A percentile compares a stretch with the other conserved stretches of the same genome.
These are phyloP conservation scores for Dendrocincla fuliginosa DNA, from an alignment of 2,797 vertebrate species.

Conservation along the genomic window DNA sequence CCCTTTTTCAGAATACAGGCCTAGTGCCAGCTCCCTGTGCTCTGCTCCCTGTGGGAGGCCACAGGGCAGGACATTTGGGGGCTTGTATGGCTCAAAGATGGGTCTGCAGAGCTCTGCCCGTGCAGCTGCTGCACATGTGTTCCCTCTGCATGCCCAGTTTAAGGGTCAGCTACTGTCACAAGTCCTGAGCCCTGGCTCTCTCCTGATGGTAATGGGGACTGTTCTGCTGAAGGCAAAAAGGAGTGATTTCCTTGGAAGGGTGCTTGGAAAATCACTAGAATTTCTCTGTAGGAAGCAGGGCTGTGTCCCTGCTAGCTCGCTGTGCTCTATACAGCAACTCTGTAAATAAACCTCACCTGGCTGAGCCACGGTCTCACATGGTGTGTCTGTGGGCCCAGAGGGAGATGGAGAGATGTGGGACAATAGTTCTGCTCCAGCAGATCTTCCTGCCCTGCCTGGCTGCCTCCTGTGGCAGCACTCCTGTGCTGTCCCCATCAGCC, in stretches of 20 bases:
- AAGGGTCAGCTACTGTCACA: neutral
- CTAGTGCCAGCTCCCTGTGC: neutral
- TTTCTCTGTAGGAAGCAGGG: neutral
- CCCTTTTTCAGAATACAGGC: neutral
- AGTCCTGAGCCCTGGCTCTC: neutral
- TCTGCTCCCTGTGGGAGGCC: neutral
- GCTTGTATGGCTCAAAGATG: fast-evolving
- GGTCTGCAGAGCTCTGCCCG: neutral
- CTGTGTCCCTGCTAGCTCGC: neutral
- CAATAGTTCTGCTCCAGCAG: neutral
- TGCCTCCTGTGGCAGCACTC: neutral
- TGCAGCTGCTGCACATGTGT: neutral
- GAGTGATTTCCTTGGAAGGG: neutral
- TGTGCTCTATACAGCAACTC: neutral
- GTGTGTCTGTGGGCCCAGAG: fast-evolving
- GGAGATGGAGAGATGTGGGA: neutral
- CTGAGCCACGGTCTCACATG: neutral
- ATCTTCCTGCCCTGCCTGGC: neutral
- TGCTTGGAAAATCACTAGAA: neutral
- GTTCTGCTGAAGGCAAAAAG: neutral
- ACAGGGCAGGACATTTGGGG: neutral
- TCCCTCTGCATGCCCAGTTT: neutral
- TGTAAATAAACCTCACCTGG: neutral
- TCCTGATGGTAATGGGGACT: neutral
- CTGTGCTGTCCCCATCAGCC: fast-evolving